Conservation (phyloP, 2,113 vertebrate genomes). For the Callipepla californica region DNA sequence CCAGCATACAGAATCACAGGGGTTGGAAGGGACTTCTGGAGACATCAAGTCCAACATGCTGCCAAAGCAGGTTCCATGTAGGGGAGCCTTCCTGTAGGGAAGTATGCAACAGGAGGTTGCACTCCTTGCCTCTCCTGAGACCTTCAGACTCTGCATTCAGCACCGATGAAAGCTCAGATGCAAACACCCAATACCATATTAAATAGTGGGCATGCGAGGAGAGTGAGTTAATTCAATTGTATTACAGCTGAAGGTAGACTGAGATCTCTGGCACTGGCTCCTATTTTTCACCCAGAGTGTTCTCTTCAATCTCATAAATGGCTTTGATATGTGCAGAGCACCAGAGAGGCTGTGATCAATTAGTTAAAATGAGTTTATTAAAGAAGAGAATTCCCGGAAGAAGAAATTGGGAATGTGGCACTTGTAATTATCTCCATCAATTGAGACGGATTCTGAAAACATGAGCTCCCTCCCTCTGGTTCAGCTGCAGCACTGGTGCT, state of each 20-base stretch:
- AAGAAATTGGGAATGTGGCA: constrained; percentile 51
- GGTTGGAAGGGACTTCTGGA: too few species aligned
- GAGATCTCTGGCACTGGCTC: constrained; percentile 4
- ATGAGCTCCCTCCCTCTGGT: background rate
- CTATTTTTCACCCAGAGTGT: constrained; percentile 44
- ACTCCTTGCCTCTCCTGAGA: background rate
- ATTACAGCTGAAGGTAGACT: constrained; percentile 1
- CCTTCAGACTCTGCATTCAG: background rate
- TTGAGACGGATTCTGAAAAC: constrained; percentile 41
- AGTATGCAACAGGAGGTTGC: too few species aligned
- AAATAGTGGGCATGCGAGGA: background rate
- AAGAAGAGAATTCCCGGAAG: constrained; percentile 31
- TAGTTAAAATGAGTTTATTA: constrained; percentile 60
- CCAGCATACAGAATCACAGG: background rate
- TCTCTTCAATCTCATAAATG: constrained; percentile 44
- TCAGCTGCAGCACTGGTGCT: background rate
- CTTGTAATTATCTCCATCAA: constrained; percentile 37
- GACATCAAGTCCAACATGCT: too few species aligned
- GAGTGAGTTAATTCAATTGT: constrained; percentile 22
- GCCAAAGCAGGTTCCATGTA: too few species aligned
- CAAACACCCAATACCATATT: background rate
- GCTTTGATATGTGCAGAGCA: constrained; percentile 21
- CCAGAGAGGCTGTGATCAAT: constrained; percentile 23
- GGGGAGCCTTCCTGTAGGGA: too few species aligned
- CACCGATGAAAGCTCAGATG: background rate